A percentile compares a stretch with the other conserved stretches of the same genome.
These are phyloP conservation scores for Megastigmus dorsalis DNA, from an alignment of 2,888 invertebrate genomes.

Conservation along the genomic window DNA sequence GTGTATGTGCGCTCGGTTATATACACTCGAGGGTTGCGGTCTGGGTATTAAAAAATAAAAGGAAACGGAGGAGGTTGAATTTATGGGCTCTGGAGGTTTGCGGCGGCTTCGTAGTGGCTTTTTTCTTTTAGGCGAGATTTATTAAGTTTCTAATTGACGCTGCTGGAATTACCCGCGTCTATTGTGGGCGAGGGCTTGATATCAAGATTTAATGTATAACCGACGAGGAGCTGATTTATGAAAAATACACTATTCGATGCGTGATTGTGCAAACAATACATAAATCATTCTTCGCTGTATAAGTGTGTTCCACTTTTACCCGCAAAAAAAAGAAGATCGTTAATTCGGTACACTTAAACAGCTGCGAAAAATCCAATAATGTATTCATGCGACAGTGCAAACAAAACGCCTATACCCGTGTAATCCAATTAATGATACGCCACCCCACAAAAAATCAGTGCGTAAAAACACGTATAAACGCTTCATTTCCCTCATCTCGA, in stretches of 20 bases:
- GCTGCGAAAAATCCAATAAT: conserved; percentile 16
- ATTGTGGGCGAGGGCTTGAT: too few relatives aligned
- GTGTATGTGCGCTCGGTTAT: too few relatives aligned
- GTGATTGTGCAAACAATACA: conserved; percentile 10
- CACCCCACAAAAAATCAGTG: conserved; percentile 14
- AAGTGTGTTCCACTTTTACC: neutral
- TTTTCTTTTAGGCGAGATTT: neutral
- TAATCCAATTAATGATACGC: conserved; percentile 4
- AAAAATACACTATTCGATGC: too few relatives aligned
- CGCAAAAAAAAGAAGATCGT: conserved; percentile 12
- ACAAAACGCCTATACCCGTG: neutral
- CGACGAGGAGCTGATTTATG: too few relatives aligned
- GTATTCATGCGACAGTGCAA: conserved; percentile 6
- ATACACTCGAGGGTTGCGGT: neutral
- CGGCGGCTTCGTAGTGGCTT: neutral
- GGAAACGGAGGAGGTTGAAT: neutral
- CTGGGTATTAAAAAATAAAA: neutral
- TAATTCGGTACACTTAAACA: neutral
- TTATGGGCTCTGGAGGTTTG: neutral
- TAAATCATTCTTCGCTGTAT: conserved; percentile 12
- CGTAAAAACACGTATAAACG: conserved; percentile 7
- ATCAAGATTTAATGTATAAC: too few relatives aligned
- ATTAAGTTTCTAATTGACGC: neutral
- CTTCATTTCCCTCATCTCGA: neutral
- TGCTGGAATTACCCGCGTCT: neutral